These are phyloP conservation scores for Aphelenchoides fujianensis DNA, from an alignment of 1,140 invertebrate species.

Conservation along the genomic window DNA sequence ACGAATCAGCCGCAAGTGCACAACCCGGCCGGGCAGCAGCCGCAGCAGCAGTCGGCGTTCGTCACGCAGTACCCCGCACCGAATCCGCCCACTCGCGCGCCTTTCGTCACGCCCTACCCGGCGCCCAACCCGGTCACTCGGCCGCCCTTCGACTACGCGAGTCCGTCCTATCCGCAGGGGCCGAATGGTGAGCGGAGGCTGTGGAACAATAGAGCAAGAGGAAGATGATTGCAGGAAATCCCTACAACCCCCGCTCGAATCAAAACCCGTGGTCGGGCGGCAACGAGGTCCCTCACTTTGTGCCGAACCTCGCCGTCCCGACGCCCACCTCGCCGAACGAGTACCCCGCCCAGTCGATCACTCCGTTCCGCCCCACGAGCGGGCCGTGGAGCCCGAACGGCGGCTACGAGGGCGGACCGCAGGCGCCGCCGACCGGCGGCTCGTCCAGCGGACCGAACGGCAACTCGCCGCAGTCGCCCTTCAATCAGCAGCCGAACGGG, in stretches of 20 bases:
- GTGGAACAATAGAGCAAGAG: too few relatives aligned
- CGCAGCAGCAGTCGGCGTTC: neutral
- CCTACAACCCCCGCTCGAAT: neutral
- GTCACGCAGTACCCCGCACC: conserved; percentile 18
- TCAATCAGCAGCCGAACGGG: too few relatives aligned
- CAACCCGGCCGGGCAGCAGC: neutral
- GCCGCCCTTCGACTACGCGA: conserved; percentile 7
- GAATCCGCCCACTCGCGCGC: conserved; percentile 11
- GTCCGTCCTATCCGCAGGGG: conserved; percentile 12
- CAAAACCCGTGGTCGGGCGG: neutral
- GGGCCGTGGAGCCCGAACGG: neutral
- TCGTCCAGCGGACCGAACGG: too few relatives aligned
- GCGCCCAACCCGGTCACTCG: conserved; percentile 16
- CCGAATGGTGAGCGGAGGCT: conserved; percentile 1
- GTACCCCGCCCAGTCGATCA: conserved; percentile 7
- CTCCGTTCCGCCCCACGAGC: neutral
- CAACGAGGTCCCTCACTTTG: neutral
- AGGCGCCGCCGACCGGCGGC: too few relatives aligned
- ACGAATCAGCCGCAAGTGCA: conserved; percentile 14
- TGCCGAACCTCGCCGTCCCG: neutral
- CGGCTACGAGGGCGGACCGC: neutral
- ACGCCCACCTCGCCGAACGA: neutral
- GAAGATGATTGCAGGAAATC: neutral
- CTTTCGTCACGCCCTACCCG: conserved; percentile 1
- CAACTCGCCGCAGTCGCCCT: too few relatives aligned